Evolutionary conservation across 2,113 vertebrate genomes (phyloP).

Genomic region (Potamarius usumacintae): DNA sequence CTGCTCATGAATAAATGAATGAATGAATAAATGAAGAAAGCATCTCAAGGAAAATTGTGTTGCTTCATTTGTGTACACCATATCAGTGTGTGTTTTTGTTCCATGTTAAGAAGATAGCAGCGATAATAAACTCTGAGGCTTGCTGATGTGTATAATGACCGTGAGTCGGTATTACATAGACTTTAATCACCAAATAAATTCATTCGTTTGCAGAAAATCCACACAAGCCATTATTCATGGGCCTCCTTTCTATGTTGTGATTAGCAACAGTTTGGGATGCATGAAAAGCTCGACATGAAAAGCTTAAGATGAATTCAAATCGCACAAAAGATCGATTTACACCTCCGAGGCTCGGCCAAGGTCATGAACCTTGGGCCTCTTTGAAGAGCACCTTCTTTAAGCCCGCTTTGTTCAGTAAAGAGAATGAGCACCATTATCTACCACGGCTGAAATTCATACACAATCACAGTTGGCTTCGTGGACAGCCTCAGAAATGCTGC

Average conservation of each 20-base stretch:
- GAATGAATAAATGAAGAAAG: background rate
- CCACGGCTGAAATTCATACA: slow-evolving; percentile 38
- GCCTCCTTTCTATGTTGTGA: slow-evolving; percentile 48
- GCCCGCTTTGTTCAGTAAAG: slow-evolving; percentile 54
- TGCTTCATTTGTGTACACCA: background rate
- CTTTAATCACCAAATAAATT: slow-evolving; percentile 23
- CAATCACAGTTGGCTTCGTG: slow-evolving; percentile 15
- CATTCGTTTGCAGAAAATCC: background rate
- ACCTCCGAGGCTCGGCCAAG: slow-evolving; percentile 56
- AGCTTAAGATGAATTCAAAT: slow-evolving; percentile 61
- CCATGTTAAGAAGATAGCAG: background rate
- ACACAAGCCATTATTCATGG: slow-evolving; percentile 13
- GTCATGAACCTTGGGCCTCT: slow-evolving; percentile 46
- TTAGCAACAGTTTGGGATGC: slow-evolving; percentile 52
- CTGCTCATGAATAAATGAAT: background rate
- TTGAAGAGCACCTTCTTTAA: slow-evolving; percentile 61
- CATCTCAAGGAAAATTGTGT: background rate
- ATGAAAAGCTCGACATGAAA: slow-evolving; percentile 59
- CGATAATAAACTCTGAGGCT: background rate
- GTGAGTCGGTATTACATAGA: background rate
- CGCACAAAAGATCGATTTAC: slow-evolving; percentile 58
- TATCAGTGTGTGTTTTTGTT: background rate
- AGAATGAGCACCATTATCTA: slow-evolving; percentile 52
- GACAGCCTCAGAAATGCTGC: background rate
- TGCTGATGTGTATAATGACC: background rate